phyloP scores from a whole-genome alignment of 2,888 invertebrate genomes.

The Thymelicus lineola region DNA sequence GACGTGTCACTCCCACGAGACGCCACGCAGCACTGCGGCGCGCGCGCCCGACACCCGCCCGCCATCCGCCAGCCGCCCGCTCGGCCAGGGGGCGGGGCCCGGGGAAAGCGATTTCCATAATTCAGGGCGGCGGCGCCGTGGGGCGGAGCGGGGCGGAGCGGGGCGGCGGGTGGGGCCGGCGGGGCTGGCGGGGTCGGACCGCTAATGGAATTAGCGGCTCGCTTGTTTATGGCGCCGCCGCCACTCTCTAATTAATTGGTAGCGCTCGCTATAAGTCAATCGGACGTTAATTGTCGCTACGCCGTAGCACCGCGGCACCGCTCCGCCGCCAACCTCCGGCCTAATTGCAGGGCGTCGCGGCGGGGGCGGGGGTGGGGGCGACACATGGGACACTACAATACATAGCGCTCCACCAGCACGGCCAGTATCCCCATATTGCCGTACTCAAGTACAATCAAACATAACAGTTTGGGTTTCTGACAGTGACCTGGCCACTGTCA shows the following conservation, averaged over 20 bases:
- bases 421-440: too few species aligned
- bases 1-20: constrained; percentile 44
- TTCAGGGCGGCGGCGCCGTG: constrained; percentile 40
- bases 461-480: too few species aligned
- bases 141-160: constrained; percentile 48
- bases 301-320: constrained; percentile 29
- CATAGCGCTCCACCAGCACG: too few species aligned
- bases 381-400: too few species aligned
- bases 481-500: too few species aligned
- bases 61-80: constrained; percentile 38
- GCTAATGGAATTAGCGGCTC: constrained; percentile 72
- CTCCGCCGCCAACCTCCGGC: background rate
- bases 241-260: constrained; percentile 37
- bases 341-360: constrained; percentile 12
- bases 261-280: constrained; percentile 38
- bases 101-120: constrained; percentile 30
- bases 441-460: too few species aligned
- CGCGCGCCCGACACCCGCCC: constrained; percentile 39
- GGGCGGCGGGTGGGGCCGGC: constrained; percentile 61
- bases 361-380: too few species aligned
- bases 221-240: constrained; percentile 46
- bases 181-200: constrained; percentile 54
- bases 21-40: constrained; percentile 50
- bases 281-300: constrained; percentile 37
- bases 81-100: constrained; percentile 41